phyloP scores from a whole-genome alignment of 1,140 invertebrate genomes.

The Aphelinus certus region DNA sequence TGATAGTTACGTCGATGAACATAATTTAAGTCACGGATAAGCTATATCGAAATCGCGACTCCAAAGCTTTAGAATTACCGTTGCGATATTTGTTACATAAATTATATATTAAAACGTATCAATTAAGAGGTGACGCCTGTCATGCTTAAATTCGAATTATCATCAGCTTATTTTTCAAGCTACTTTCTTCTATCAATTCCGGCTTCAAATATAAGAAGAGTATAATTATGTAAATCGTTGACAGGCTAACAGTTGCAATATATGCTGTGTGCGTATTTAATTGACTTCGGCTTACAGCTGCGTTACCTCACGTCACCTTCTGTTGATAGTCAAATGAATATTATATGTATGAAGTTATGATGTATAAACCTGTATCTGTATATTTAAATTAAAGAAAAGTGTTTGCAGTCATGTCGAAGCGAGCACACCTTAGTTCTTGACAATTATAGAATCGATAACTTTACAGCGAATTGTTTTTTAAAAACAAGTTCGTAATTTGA shows the following conservation, averaged over 20 bases:
- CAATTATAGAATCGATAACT: conserved; percentile 44
- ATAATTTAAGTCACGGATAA: conserved; percentile 50
- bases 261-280: conserved; percentile 31
- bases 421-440: conserved; percentile 20
- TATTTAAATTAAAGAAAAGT: conserved; percentile 37
- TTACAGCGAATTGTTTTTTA: conserved; percentile 46
- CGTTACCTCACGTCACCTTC: conserved; percentile 48
- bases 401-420: not conserved
- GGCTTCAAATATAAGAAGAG: conserved; percentile 5
- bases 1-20: conserved; percentile 47
- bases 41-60: conserved; percentile 54
- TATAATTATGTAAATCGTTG: conserved; percentile 20
- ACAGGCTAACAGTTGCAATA: conserved; percentile 25
- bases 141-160: conserved; percentile 32
- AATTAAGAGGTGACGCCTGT: conserved; percentile 44
- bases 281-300: conserved; percentile 28
- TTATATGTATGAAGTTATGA: conserved; percentile 47
- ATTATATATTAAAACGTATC: conserved; percentile 39
- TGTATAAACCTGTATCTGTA: conserved; percentile 44
- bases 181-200: conserved; percentile 15
- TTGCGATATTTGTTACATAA: conserved; percentile 55
- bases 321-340: conserved; percentile 45
- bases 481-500: conserved; percentile 51
- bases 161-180: conserved; percentile 33
- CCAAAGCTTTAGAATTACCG: conserved; percentile 63